These are phyloP conservation scores for Anser cygnoides DNA, from an alignment of 2,113 vertebrate species.

Conservation along the genomic window DNA sequence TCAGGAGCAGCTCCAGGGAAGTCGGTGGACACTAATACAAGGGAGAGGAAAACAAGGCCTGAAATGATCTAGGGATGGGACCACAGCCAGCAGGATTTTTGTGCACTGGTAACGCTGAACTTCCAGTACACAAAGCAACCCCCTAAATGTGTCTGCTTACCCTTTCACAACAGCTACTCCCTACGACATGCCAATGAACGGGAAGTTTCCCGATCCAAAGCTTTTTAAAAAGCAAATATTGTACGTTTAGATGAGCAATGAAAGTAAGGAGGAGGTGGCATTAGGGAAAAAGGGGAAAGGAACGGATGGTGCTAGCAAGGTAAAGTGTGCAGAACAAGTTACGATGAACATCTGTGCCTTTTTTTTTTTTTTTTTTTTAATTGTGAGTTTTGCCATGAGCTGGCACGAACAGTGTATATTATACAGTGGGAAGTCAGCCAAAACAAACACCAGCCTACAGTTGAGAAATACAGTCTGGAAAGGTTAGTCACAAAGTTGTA, in stretches of 20 bases:
- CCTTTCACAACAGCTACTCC: conserved; percentile 38
- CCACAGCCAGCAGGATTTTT: conserved; percentile 30
- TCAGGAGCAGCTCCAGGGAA: conserved; percentile 21
- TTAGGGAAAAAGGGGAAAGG: not conserved
- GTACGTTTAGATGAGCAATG: conserved; percentile 50
- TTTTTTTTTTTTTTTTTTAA: conserved; percentile 44
- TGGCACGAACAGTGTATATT: conserved; percentile 65
- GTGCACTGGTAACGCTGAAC: not conserved
- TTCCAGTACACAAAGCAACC: conserved; percentile 30
- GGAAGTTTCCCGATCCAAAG: conserved; percentile 56
- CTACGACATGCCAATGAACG: conserved; percentile 11
- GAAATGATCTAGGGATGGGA: conserved; percentile 39
- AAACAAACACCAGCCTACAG: conserved; percentile 69
- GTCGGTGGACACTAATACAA: not conserved
- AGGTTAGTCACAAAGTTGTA: conserved; percentile 71
- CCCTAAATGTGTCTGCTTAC: not conserved
- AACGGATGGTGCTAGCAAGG: conserved; percentile 51
- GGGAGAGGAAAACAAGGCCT: not conserved
- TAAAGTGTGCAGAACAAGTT: conserved; percentile 39
- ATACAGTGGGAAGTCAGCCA: conserved; percentile 67
- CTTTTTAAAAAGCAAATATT: conserved; percentile 69
- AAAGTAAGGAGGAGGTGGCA: conserved; percentile 9
- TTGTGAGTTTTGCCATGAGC: conserved; percentile 70
- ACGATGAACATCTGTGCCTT: conserved; percentile 54
- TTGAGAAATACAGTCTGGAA: conserved; percentile 75